Conservation (phyloP, 2,888 invertebrate genomes). For the Thelaira solivaga region DNA sequence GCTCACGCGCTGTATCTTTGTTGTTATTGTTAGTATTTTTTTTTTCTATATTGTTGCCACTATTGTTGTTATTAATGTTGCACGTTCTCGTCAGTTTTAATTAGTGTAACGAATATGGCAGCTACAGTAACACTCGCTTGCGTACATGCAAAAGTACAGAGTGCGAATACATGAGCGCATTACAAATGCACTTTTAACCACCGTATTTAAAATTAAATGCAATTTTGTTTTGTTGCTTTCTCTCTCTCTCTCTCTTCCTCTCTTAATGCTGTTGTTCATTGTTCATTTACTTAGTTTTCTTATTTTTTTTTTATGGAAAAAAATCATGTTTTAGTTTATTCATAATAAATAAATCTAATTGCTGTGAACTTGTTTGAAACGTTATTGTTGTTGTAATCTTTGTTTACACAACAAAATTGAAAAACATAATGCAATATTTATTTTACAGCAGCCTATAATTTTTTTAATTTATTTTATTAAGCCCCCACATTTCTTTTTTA, state of each 20-base stretch:
- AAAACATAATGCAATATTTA: no score
- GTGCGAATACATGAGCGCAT: constrained; percentile 42
- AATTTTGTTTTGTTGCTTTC: constrained; percentile 34
- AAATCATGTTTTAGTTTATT: no score
- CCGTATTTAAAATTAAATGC: constrained; percentile 55
- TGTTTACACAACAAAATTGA: no score
- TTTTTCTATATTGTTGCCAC: constrained; percentile 48
- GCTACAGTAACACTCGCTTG: constrained; percentile 23
- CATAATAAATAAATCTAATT: constrained; percentile 51
- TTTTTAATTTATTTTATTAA: no score
- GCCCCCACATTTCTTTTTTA: neutral
- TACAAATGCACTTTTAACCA: constrained; percentile 47
- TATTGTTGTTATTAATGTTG: constrained; percentile 62
- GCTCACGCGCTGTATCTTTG: constrained; percentile 52
- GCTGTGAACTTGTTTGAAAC: neutral
- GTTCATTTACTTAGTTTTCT: no score
- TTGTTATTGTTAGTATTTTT: neutral
- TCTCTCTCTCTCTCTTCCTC: no score
- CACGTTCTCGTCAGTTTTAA: constrained; percentile 63
- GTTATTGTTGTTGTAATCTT: no score
- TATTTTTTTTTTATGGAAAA: no score
- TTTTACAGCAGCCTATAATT: no score
- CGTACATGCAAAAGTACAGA: no score
- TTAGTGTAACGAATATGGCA: constrained; percentile 58
- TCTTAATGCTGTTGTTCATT: no score